Conservation (phyloP, 1,140 invertebrate species). For the Telenomus remus region DNA sequence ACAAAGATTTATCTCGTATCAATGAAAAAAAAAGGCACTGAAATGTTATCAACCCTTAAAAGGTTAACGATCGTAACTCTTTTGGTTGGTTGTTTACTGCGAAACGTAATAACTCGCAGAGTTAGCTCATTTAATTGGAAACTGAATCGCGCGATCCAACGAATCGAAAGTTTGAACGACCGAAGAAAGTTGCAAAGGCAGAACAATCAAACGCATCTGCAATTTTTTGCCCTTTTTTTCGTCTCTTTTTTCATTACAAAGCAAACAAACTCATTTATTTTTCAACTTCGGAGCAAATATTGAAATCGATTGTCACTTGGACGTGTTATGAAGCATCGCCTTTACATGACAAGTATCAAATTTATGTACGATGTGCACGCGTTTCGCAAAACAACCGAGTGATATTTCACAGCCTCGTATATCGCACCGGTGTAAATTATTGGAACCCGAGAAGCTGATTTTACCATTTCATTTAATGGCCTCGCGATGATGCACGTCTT, state of each 20-base stretch:
- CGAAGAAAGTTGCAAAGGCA: neutral
- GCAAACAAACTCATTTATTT: too few relatives aligned
- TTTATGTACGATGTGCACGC: conserved; percentile 2
- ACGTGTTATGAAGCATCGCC: conserved; percentile 17
- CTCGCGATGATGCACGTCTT: conserved; percentile 25
- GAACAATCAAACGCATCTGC: neutral
- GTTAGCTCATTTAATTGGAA: conserved; percentile 2
- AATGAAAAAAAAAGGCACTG: too few relatives aligned
- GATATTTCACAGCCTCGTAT: conserved; percentile 25
- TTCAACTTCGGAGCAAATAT: neutral
- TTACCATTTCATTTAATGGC: conserved; percentile 40
- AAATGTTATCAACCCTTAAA: too few relatives aligned
- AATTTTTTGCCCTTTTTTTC: neutral
- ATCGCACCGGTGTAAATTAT: conserved; percentile 27
- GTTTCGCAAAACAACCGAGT: conserved; percentile 14
- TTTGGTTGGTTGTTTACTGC: neutral
- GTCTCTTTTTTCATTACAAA: too few relatives aligned
- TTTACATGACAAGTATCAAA: conserved; percentile 11
- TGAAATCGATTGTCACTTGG: conserved; percentile 11
- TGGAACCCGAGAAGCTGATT: conserved; percentile 21
- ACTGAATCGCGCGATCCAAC: neutral
- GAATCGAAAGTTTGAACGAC: neutral
- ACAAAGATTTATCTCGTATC: too few relatives aligned
- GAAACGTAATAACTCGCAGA: neutral
- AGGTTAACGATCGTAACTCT: too few relatives aligned